These are phyloP conservation scores for Volucella inflata DNA, from an alignment of 2,888 invertebrate species.

Conservation along the genomic window DNA sequence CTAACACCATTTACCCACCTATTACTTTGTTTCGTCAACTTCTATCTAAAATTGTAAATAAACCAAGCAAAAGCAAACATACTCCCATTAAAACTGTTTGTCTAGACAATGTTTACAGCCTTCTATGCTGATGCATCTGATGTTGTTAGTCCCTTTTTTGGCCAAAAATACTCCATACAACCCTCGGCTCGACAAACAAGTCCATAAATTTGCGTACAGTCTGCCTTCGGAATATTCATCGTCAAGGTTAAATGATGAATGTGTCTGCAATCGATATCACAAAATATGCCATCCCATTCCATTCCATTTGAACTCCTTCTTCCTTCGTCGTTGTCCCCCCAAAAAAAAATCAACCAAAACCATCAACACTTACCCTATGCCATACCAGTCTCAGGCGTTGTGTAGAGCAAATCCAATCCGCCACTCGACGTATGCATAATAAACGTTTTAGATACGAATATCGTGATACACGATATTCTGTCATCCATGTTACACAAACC, in stretches of 20 bases:
- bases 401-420: slow-evolving; percentile 47
- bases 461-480: slow-evolving; percentile 58
- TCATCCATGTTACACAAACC: slow-evolving; percentile 31
- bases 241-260: slow-evolving; percentile 30
- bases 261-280: slow-evolving; percentile 42
- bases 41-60: too few relatives aligned
- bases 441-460: slow-evolving; percentile 43
- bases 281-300: slow-evolving; percentile 32
- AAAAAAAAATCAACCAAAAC: neutral
- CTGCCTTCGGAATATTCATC: neutral
- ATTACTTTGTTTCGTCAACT: too few relatives aligned
- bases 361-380: slow-evolving; percentile 11
- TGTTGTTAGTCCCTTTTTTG: neutral
- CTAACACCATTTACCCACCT: too few relatives aligned
- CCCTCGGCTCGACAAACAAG: neutral
- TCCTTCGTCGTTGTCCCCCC: neutral
- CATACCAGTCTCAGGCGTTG: slow-evolving; percentile 34
- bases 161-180: neutral
- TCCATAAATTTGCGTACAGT: slow-evolving; percentile 13
- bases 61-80: too few relatives aligned
- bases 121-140: too few relatives aligned
- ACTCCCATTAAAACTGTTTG: neutral
- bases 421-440: slow-evolving; percentile 59
- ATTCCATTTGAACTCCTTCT: neutral
- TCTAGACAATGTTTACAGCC: neutral